A percentile compares a stretch with the other conserved stretches of the same genome.
Conservation (phyloP, 2,888 invertebrate genomes). For the Drosophila paranaensis region DNA sequence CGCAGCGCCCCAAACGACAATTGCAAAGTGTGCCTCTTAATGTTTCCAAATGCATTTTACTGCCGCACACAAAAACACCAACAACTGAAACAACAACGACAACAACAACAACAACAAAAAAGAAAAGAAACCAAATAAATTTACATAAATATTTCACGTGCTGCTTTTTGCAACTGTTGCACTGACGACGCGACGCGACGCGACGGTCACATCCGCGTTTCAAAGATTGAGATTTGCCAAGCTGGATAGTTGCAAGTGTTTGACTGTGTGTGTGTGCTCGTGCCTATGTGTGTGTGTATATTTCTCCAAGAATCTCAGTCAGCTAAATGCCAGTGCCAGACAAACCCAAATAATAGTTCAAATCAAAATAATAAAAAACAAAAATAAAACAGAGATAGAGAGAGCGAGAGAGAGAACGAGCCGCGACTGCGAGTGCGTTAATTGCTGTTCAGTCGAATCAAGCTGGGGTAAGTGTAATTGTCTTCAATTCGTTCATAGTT, state of each 20-base stretch:
- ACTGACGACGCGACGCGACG: constrained; percentile 34
- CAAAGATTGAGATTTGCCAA: constrained; percentile 59
- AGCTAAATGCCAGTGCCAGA: constrained; percentile 37
- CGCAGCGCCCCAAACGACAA: constrained; percentile 72
- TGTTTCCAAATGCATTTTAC: constrained; percentile 75
- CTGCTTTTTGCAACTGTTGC: constrained; percentile 60
- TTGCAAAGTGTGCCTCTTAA: constrained; percentile 80
- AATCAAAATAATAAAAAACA: constrained; percentile 6
- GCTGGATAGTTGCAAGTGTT: constrained; percentile 47
- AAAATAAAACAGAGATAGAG: constrained; percentile 6
- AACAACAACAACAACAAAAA: neutral
- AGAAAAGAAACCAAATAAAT: constrained; percentile 71
- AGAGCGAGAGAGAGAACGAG: neutral
- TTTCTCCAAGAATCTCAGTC: constrained; percentile 27
- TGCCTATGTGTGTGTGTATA: constrained; percentile 16
- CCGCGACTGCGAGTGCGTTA: constrained; percentile 32
- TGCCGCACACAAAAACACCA: constrained; percentile 42
- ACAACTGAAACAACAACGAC: neutral
- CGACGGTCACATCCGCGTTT: constrained; percentile 70
- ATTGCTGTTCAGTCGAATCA: constrained; percentile 33
- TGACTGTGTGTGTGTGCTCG: constrained; percentile 25
- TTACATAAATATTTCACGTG: constrained; percentile 80
- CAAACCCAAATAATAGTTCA: constrained; percentile 38
- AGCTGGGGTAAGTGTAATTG: constrained; percentile 46
- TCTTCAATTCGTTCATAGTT: constrained; percentile 40